Conservation (phyloP, 1,140 invertebrate genomes). For the Drosophila arizonae region DNA sequence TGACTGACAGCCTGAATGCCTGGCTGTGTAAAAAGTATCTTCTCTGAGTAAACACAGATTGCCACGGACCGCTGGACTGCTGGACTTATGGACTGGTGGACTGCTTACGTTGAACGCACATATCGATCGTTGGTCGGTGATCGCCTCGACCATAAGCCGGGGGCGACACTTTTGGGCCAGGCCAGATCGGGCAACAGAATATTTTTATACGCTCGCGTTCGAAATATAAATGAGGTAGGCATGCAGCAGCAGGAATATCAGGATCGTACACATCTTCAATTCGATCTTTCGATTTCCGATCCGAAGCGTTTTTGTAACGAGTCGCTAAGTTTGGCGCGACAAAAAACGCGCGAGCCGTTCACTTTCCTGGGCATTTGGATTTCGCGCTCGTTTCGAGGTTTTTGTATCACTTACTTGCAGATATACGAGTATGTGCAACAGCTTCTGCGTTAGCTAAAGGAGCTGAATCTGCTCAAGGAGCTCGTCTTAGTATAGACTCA, state of each 20-base stretch:
- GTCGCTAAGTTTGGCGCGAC: constrained; percentile 39
- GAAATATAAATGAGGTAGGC: constrained; percentile 81
- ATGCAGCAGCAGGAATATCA: constrained; percentile 13
- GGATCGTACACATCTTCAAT: constrained; percentile 34
- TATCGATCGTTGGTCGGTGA: constrained; percentile 52
- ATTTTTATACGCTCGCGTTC: constrained; percentile 83
- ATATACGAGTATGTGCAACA: constrained; percentile 20
- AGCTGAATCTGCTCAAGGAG: constrained; percentile 28
- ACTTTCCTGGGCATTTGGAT: constrained; percentile 66
- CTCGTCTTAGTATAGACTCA: constrained; percentile 35
- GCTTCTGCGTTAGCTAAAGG: constrained; percentile 19
- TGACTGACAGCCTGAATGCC: constrained; percentile 64
- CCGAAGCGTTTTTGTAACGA: constrained; percentile 60
- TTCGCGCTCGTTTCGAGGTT: constrained; percentile 64
- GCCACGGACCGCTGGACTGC: constrained; percentile 31
- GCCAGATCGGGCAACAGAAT: constrained; percentile 73
- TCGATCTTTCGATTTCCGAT: constrained; percentile 35
- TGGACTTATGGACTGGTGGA: constrained; percentile 10
- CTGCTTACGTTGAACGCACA: constrained; percentile 39
- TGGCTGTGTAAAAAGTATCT: constrained; percentile 48
- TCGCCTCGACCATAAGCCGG: constrained; percentile 57
- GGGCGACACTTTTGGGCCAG: constrained; percentile 81
- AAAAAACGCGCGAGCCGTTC: constrained; percentile 61
- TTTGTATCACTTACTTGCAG: constrained; percentile 39
- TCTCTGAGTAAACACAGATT: constrained; percentile 35